Evolutionary conservation across 2,113 vertebrate genomes (phyloP).

Genomic region (Oncorhynchus nerka): DNA sequence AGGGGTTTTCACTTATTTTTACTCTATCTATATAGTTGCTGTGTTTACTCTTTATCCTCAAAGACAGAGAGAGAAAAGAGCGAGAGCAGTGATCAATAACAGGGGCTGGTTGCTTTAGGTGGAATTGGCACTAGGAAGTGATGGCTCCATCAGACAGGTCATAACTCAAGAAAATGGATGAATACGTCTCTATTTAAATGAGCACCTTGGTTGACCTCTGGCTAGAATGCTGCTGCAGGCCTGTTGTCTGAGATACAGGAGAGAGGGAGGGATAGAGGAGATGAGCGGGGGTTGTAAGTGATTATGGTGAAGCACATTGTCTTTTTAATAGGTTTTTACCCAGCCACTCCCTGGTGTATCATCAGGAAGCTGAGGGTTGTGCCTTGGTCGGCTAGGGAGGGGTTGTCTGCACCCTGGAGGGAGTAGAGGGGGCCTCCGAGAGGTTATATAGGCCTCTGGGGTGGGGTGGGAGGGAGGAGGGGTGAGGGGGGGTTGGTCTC

Average conservation of each 20-base stretch:
- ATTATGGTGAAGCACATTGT: slow-evolving; percentile 57
- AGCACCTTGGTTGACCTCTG: slow-evolving; percentile 53
- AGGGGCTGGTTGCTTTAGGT: slow-evolving; percentile 9
- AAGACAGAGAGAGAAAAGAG: no score
- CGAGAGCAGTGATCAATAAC: no score
- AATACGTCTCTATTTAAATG: slow-evolving; percentile 59
- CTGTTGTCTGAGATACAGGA: slow-evolving; percentile 6
- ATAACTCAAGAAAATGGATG: slow-evolving; percentile 47
- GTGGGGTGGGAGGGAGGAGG: neutral
- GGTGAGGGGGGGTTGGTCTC: slow-evolving; percentile 11
- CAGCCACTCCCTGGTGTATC: slow-evolving; percentile 42
- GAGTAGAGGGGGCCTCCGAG: slow-evolving; percentile 37
- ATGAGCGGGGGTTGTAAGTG: slow-evolving; percentile 25
- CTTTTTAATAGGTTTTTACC: slow-evolving; percentile 48
- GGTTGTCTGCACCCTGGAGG: slow-evolving; percentile 51
- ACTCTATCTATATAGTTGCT: no score
- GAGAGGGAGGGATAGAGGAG: neutral
- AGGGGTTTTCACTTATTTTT: no score
- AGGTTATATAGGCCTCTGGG: slow-evolving; percentile 49
- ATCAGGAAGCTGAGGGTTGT: slow-evolving; percentile 33
- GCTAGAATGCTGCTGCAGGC: slow-evolving; percentile 28
- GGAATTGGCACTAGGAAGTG: slow-evolving; percentile 34
- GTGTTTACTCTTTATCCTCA: no score
- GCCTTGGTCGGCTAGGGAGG: slow-evolving; percentile 15
- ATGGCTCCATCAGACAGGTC: slow-evolving; percentile 28